Evolutionary conservation across 1,140 invertebrate genomes (phyloP).

Genomic region (Drusus annulatus): DNA sequence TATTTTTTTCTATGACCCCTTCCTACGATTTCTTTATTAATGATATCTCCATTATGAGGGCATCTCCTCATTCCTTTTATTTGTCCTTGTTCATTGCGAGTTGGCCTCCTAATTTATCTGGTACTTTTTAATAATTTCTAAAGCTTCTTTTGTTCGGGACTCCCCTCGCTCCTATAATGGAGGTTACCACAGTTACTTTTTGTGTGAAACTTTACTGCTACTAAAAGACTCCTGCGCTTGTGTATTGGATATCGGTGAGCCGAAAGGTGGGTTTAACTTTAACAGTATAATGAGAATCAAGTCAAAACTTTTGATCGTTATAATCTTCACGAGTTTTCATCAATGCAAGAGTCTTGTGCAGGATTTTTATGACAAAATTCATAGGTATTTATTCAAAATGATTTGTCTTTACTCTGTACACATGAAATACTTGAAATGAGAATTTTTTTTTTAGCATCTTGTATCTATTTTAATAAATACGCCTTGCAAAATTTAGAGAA

Average conservation of each 20-base stretch:
- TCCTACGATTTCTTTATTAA: slow-evolving; percentile 33
- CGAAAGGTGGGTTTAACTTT: slow-evolving; percentile 13
- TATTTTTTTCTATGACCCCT: slow-evolving; percentile 10
- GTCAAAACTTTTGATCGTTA: slow-evolving; percentile 18
- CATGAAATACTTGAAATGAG: too few species aligned
- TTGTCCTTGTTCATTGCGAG: slow-evolving; percentile 25
- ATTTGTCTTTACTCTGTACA: too few species aligned
- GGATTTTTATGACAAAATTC: too few species aligned
- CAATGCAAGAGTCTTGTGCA: neutral
- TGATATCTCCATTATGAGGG: slow-evolving; percentile 39
- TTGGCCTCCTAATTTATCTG: slow-evolving; percentile 24
- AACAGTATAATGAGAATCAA: slow-evolving; percentile 28
- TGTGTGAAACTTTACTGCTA: slow-evolving; percentile 18
- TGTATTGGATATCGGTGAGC: neutral
- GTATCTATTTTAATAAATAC: too few species aligned
- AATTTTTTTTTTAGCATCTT: too few species aligned
- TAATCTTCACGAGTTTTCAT: slow-evolving; percentile 23
- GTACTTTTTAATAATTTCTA: slow-evolving; percentile 39
- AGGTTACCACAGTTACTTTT: slow-evolving; percentile 46
- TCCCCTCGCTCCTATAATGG: neutral
- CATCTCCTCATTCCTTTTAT: slow-evolving; percentile 19
- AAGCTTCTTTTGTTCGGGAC: slow-evolving; percentile 33
- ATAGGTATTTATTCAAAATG: too few species aligned
- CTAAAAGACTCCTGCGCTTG: neutral
- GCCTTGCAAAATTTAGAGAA: too few species aligned